A percentile compares a stretch with the other conserved stretches of the same genome.
Conservation (phyloP, 2,888 invertebrate genomes). For the Craniophora ligustri region DNA sequence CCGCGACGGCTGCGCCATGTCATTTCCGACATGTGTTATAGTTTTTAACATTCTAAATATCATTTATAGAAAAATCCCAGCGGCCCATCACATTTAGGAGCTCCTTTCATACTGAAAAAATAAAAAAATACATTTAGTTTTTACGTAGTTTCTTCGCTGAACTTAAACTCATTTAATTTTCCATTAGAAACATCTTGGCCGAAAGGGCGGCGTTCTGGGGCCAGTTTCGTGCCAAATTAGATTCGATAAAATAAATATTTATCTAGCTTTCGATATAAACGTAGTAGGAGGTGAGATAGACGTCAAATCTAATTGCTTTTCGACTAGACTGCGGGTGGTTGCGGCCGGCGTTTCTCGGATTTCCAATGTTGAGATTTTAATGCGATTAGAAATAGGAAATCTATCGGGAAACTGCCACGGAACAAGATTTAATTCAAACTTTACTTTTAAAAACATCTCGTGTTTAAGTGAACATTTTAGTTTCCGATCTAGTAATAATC, state of each 20-base stretch:
- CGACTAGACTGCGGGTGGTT: constrained; percentile 83
- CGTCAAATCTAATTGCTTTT: constrained; percentile 86
- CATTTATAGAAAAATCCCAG: constrained; percentile 53
- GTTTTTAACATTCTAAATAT: constrained; percentile 64
- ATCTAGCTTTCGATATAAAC: constrained; percentile 87
- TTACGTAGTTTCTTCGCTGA: constrained; percentile 10
- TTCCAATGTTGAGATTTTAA: constrained; percentile 68
- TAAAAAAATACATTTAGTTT: constrained; percentile 4
- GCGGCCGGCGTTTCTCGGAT: constrained; percentile 69
- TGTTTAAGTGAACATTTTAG: constrained; percentile 17
- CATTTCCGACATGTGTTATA: constrained; percentile 66
- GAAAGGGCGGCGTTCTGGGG: constrained; percentile 69
- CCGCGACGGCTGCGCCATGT: constrained; percentile 59
- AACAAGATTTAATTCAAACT: constrained; percentile 42
- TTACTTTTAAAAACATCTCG: constrained; percentile 25
- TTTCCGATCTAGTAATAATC: background rate
- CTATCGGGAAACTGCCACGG: constrained; percentile 40
- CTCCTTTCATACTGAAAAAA: constrained; percentile 14
- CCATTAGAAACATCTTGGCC: constrained; percentile 41
- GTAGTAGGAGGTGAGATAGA: constrained; percentile 86
- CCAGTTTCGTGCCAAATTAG: constrained; percentile 86
- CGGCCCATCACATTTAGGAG: constrained; percentile 48
- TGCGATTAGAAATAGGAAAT: constrained; percentile 57
- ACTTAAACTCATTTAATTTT: constrained; percentile 35
- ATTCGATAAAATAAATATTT: constrained; percentile 87